Conservation (phyloP, 2,888 invertebrate species). For the Ferdinandea cuprea region DNA sequence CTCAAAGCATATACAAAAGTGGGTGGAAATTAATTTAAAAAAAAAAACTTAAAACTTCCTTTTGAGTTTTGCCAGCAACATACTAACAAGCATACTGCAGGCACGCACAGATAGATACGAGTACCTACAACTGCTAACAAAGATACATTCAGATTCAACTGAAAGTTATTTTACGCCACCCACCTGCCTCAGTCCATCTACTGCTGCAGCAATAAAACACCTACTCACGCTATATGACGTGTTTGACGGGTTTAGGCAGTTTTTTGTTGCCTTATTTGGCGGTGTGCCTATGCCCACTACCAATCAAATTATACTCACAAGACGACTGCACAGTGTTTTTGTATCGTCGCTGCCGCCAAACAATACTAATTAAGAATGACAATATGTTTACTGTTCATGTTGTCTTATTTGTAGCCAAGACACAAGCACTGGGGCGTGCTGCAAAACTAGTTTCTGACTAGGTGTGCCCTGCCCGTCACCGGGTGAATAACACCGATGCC, state of each 20-base stretch:
- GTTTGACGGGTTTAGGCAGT: slow-evolving; percentile 41
- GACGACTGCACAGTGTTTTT: slow-evolving; percentile 7
- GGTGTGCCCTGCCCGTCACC: slow-evolving; percentile 35
- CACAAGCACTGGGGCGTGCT: slow-evolving; percentile 21
- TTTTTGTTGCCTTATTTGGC: slow-evolving; percentile 61
- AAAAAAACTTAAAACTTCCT: slow-evolving; percentile 34
- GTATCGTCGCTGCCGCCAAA: slow-evolving; percentile 30
- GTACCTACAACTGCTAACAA: not conserved
- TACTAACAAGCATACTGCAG: not conserved
- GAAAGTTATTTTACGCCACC: slow-evolving; percentile 57
- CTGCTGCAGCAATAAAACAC: slow-evolving; percentile 56
- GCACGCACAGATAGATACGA: slow-evolving; percentile 23
- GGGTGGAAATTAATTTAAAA: slow-evolving; percentile 28
- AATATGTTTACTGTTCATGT: slow-evolving; percentile 48
- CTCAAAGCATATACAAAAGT: not conserved
- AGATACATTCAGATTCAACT: slow-evolving; percentile 4
- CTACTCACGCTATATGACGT: slow-evolving; percentile 57
- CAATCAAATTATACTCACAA: slow-evolving; percentile 20
- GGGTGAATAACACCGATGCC: slow-evolving; percentile 61
- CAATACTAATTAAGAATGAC: slow-evolving; percentile 56
- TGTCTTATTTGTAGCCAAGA: slow-evolving; percentile 32
- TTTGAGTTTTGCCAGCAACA: slow-evolving; percentile 12
- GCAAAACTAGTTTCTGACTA: slow-evolving; percentile 40
- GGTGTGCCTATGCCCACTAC: slow-evolving; percentile 44
- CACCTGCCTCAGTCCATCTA: slow-evolving; percentile 47